Conservation (phyloP, 23 tunicate genomes). For the Styela plicata region DNA sequence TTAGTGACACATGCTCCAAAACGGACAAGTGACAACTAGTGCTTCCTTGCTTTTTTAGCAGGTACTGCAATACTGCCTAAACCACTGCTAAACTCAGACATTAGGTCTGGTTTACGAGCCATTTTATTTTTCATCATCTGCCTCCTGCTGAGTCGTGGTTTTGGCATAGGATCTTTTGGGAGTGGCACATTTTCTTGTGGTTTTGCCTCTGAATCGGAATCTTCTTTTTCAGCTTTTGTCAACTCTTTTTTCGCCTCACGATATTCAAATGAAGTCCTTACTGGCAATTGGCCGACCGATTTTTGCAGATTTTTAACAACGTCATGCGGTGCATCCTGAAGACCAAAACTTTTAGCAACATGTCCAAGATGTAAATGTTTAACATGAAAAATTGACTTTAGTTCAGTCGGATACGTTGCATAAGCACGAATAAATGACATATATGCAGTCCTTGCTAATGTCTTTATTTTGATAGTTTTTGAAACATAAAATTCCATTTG, state of each 20-base stretch:
- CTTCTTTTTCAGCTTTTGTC: background rate
- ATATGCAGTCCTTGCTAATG: constrained; percentile 59
- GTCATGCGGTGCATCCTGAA: constrained; percentile 50
- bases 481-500: constrained; percentile 49
- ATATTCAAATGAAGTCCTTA: constrained; percentile 17
- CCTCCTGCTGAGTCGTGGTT: constrained; percentile 10
- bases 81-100: constrained; percentile 88
- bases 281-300: constrained; percentile 37
- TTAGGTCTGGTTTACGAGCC: constrained; percentile 43
- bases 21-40: no score
- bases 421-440: constrained; percentile 79
- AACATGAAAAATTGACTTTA: constrained; percentile 90
- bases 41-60: background rate
- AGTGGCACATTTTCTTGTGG: constrained; percentile 8
- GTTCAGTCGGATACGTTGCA: constrained; percentile 84
- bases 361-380: constrained; percentile 94
- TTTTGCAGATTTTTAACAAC: constrained; percentile 32
- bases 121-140: constrained; percentile 27
- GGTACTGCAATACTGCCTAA: background rate
- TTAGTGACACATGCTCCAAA: no score
- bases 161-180: constrained; percentile 5
- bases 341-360: constrained; percentile 93
- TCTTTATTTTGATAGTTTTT: constrained; percentile 34
- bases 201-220: background rate
- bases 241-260: constrained; percentile 14